Conservation (phyloP, 1,140 invertebrate species). For the Diprion similis region DNA sequence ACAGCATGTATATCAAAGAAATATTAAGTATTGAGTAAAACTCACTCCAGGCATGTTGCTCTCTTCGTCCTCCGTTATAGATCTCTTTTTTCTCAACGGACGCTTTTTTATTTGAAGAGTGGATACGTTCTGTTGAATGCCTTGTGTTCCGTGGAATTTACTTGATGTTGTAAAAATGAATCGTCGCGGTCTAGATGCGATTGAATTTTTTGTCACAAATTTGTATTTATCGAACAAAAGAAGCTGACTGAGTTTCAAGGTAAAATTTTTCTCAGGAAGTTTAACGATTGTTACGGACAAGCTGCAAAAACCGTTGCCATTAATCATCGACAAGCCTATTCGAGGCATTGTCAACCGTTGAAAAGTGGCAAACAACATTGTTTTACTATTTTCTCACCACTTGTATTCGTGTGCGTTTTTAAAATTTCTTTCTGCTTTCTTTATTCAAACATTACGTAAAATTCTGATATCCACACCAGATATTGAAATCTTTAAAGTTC, state of each 20-base stretch:
- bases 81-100: slow-evolving; percentile 61
- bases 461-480: no score
- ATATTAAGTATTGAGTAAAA: background rate
- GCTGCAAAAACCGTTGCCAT: no score
- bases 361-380: background rate
- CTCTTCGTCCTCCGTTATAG: slow-evolving; percentile 53
- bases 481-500: no score
- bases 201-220: no score
- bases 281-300: no score
- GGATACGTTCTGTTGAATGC: slow-evolving; percentile 56
- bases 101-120: slow-evolving; percentile 63
- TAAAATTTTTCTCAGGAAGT: no score
- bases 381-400: background rate
- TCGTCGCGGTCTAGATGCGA: background rate
- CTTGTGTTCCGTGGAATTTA: slow-evolving; percentile 16
- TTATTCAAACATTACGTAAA: no score
- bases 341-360: background rate
- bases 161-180: background rate
- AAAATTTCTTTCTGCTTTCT: no score
- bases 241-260: no score
- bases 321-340: background rate
- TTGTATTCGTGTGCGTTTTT: no score
- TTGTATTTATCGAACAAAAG: no score
- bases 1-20: background rate
- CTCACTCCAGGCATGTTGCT: slow-evolving; percentile 31